Evolutionary conservation across 2,888 invertebrate species (phyloP).

Genomic region (Caenorhabditis sulstoni): DNA sequence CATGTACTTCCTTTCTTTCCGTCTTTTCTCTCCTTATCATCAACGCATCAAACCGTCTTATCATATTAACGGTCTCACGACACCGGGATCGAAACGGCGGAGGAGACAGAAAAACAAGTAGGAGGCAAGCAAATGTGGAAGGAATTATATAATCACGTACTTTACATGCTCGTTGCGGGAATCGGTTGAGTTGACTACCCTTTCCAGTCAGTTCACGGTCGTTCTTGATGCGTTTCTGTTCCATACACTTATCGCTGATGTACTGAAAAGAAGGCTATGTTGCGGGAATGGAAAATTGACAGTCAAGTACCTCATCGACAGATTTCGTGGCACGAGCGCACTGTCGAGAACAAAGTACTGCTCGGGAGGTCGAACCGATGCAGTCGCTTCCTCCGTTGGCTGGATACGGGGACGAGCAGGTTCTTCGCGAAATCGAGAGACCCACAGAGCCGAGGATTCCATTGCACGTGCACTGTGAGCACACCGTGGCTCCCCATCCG

Average conservation of each 20-base stretch:
- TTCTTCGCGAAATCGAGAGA: slow-evolving; percentile 61
- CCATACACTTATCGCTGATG: slow-evolving; percentile 76
- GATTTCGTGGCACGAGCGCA: slow-evolving; percentile 68
- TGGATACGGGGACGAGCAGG: slow-evolving; percentile 78
- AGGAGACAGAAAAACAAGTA: slow-evolving; percentile 1
- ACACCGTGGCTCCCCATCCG: slow-evolving; percentile 73
- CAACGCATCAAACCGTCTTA: slow-evolving; percentile 25
- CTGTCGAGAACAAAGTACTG: slow-evolving; percentile 74
- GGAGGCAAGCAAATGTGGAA: neutral
- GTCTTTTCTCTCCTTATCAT: neutral
- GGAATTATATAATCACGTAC: slow-evolving; percentile 57
- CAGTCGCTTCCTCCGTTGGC: slow-evolving; percentile 79
- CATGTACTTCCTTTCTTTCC: slow-evolving; percentile 19
- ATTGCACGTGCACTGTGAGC: slow-evolving; percentile 76
- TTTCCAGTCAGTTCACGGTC: slow-evolving; percentile 79
- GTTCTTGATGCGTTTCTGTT: slow-evolving; percentile 76
- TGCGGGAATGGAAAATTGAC: no score
- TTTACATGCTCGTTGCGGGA: slow-evolving; percentile 80
- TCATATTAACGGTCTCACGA: slow-evolving; percentile 46
- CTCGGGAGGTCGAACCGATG: slow-evolving; percentile 72
- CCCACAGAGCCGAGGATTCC: slow-evolving; percentile 66
- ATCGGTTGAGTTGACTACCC: slow-evolving; percentile 78
- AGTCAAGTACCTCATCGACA: slow-evolving; percentile 75
- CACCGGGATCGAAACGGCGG: slow-evolving; percentile 34
- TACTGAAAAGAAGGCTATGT: slow-evolving; percentile 70